Conservation (phyloP, 2,888 invertebrate genomes). For the Drosophila putrida region DNA sequence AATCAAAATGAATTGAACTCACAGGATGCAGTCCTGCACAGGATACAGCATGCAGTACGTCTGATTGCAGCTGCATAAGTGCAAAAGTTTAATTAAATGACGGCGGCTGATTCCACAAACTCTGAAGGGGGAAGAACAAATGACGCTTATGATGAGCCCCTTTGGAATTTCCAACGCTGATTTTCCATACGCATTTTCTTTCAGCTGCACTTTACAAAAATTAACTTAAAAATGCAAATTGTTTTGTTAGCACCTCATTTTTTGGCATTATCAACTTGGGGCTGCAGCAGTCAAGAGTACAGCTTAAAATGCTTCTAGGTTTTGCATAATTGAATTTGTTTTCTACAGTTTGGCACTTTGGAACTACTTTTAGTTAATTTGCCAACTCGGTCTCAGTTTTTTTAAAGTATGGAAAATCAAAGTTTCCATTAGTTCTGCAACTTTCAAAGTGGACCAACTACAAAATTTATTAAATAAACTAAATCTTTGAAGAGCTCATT, state of each 20-base stretch:
- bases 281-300: constrained; percentile 29
- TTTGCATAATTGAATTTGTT: constrained; percentile 48
- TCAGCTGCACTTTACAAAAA: constrained; percentile 50
- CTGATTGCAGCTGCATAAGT: constrained; percentile 82
- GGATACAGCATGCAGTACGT: constrained; percentile 41
- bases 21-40: constrained; percentile 44
- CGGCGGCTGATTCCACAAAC: constrained; percentile 22
- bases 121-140: constrained; percentile 19
- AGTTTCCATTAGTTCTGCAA: too few species aligned
- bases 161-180: constrained; percentile 46
- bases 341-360: not conserved
- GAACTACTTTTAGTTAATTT: constrained; percentile 33
- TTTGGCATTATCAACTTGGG: constrained; percentile 63
- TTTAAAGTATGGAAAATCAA: too few species aligned
- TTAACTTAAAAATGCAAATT: constrained; percentile 84
- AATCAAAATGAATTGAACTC: constrained; percentile 83
- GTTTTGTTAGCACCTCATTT: constrained; percentile 85
- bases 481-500: too few species aligned
- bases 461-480: too few species aligned
- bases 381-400: constrained; percentile 7
- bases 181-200: constrained; percentile 50
- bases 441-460: too few species aligned
- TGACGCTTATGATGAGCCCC: constrained; percentile 75
- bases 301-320: constrained; percentile 55
- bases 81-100: constrained; percentile 84